A percentile compares a stretch with the other conserved stretches of the same genome.
Evolutionary conservation across 2,888 invertebrate genomes (phyloP).

Genomic region (Dyspetes luteomarginatus): DNA sequence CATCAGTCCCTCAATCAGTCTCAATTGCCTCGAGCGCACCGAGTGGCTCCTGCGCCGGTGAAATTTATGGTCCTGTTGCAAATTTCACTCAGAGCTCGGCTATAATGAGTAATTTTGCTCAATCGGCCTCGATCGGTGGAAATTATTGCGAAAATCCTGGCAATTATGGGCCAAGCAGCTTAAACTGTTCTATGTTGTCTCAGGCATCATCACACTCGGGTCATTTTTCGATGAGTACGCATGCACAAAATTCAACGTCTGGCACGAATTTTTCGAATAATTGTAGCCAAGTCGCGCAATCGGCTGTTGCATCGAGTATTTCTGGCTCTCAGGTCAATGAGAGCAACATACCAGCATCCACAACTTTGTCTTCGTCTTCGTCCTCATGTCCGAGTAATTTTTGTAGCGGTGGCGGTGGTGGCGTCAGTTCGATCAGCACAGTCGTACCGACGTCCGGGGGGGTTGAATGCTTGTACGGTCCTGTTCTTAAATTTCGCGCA

Average conservation of each 20-base stretch:
- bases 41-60: slow-evolving; percentile 65
- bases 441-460: slow-evolving; percentile 67
- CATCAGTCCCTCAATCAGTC: slow-evolving; percentile 63
- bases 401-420: slow-evolving; percentile 64
- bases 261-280: slow-evolving; percentile 55
- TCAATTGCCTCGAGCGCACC: slow-evolving; percentile 53
- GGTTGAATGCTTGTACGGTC: slow-evolving; percentile 80
- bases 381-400: slow-evolving; percentile 56
- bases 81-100: slow-evolving; percentile 82
- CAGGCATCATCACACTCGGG: slow-evolving; percentile 50
- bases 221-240: slow-evolving; percentile 65
- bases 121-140: slow-evolving; percentile 76
- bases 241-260: slow-evolving; percentile 64
- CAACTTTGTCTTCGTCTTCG: slow-evolving; percentile 47
- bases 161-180: slow-evolving; percentile 72
- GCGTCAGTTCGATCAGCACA: slow-evolving; percentile 65
- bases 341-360: slow-evolving; percentile 36
- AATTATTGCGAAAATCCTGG: slow-evolving; percentile 77
- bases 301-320: slow-evolving; percentile 13
- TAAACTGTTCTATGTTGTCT: slow-evolving; percentile 65
- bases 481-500: slow-evolving; percentile 81
- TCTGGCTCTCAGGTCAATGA: neutral
- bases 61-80: slow-evolving; percentile 81
- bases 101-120: slow-evolving; percentile 80
- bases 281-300: slow-evolving; percentile 20